Evolutionary conservation across 2,888 invertebrate species (phyloP), one percentile per base, ranked within the genome.

Genomic region (Sphaeridia pumilis): DNA sequence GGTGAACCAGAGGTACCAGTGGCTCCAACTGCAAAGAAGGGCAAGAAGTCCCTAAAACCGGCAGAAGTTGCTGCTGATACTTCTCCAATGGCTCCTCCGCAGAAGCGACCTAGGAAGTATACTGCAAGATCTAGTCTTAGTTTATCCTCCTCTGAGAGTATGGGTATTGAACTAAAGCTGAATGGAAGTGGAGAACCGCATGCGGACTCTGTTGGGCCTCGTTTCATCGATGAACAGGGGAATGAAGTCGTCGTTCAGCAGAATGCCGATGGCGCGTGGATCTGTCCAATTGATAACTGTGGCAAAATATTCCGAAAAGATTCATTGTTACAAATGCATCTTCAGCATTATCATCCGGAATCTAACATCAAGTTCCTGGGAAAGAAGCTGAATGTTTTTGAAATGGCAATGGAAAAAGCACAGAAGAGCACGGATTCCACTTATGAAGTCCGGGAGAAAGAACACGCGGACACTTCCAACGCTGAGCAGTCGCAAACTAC

Each of bases 311-410:
- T 92, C 69, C 78, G 94, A 4, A 90, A 90, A 68, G 88, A 90
- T 68, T 88, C 85, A 58, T 77, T 93, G 46, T 73, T 94, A 7
- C 84, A 72, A 72, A 92, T 90, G 80, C 94, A 94, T 69, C 84
- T 93, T 38, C 93, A 93, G 67, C 92, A 94, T 70, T 93, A 93
- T 70, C 94, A 93, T 71, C 79, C 82, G 2, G 85, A 87, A 60
- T 76, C 54, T n/a, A 60, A 84, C 54, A 78, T 79, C 2, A 81
- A 83, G 69, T 79, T 80, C 69, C 72, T 87, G 60, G 87, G 86
- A 2, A 78, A 78, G n/a, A 54, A 49, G 0, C 86, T 87, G 0
- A 88, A 88, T 70, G 88, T 89, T 52, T 78, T 85, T 21, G 88
- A 89, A 69, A 71, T 89, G 56, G 88, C 89, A 0, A 84, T 84